Conservation (phyloP, 2,797 vertebrate species). For the Acridotheres tristis region DNA sequence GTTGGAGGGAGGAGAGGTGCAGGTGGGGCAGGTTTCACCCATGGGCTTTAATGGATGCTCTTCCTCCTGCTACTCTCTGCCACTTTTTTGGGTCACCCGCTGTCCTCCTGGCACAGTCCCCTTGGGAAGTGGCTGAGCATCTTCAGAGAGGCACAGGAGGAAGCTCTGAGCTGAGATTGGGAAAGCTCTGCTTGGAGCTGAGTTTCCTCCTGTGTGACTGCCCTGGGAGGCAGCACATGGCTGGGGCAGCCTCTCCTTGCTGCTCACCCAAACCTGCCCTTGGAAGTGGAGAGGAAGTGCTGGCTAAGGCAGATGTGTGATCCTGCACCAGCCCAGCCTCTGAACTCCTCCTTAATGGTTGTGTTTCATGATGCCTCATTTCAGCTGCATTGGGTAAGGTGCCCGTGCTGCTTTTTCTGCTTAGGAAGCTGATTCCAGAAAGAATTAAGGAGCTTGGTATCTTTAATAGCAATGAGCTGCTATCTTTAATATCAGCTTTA, state of each 20-base stretch:
- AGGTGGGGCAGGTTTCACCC: neutral
- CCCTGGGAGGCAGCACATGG: fast-evolving
- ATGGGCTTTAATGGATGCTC: fast-evolving
- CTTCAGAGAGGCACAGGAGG: fast-evolving
- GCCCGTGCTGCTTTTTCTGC: neutral
- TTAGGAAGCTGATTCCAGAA: neutral
- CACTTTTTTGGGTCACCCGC: fast-evolving
- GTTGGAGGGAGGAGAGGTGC: neutral
- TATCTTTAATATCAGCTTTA: neutral
- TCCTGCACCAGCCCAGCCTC: neutral
- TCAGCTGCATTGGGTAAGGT: neutral
- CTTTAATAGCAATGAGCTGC: neutral
- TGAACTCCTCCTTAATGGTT: neutral
- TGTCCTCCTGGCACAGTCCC: fast-evolving
- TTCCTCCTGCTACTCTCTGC: neutral
- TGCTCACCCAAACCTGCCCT: neutral
- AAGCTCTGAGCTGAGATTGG: neutral
- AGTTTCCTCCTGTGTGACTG: neutral
- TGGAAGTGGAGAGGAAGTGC: neutral
- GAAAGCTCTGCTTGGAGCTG: neutral
- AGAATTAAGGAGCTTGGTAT: neutral
- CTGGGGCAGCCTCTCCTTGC: neutral
- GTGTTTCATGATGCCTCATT: neutral
- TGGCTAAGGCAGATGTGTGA: neutral
- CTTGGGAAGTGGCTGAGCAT: neutral